Percentiles rank a stretch among this genome's conserved stretches.
Evolutionary conservation across 2,888 invertebrate genomes (phyloP).

Genomic region (Tenodera sinensis): DNA sequence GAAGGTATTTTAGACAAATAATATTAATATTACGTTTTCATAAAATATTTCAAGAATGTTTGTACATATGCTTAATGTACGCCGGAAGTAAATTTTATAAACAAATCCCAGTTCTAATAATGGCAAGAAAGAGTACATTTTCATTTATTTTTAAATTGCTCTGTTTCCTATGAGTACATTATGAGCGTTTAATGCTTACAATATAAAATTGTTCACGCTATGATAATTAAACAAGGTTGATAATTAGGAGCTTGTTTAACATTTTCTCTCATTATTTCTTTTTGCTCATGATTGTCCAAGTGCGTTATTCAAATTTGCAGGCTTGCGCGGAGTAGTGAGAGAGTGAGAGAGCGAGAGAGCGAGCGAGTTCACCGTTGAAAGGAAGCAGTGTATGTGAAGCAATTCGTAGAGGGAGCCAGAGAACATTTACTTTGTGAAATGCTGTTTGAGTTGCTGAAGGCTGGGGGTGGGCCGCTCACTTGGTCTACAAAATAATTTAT

Average conservation of each 20-base stretch:
- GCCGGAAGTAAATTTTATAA: too few species aligned
- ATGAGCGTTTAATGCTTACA: neutral
- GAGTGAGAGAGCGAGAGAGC: neutral
- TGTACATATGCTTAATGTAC: too few species aligned
- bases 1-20: too few species aligned
- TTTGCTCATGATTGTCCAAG: slow-evolving; percentile 11
- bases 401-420: neutral
- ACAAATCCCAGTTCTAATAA: too few species aligned
- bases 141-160: too few species aligned
- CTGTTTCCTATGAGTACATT: neutral
- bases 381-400: neutral
- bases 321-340: neutral
- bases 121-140: too few species aligned
- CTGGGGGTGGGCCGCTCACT: neutral
- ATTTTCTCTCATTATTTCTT: slow-evolving; percentile 3
- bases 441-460: slow-evolving; percentile 11
- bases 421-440: slow-evolving; percentile 8
- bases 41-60: too few species aligned
- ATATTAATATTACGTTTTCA: too few species aligned
- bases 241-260: slow-evolving; percentile 13
- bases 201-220: neutral
- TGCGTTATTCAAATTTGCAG: slow-evolving; percentile 3
- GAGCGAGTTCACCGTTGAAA: neutral
- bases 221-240: slow-evolving; percentile 1
- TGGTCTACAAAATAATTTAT: slow-evolving; percentile 10